Base-by-base conservation (phyloP, 1,140 invertebrate species). In the Telenomus remus region DNA sequence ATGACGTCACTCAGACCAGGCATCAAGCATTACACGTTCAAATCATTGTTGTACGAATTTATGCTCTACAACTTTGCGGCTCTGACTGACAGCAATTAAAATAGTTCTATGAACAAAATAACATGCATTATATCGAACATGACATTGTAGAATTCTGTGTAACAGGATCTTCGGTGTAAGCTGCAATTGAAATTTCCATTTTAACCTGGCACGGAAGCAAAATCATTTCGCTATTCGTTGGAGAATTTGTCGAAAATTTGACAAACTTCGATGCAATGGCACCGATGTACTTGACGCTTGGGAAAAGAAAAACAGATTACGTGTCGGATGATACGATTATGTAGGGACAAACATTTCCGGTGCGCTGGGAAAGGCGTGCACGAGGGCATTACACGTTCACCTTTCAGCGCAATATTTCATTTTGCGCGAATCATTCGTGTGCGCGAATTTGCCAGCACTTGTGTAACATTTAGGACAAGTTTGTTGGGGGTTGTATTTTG, bases 1-100 rank as follows among this genome's bases (percentile, higher is more conserved):
- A 42, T 64, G 46, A 69, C 64, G 37, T 63, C 57, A 66, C 59
- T 47, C 10, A 46, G 42, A 68, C 64, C 66, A 63, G 68, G 64
- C 51, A 61, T 16, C 15, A 37, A 34, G 9, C 33, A 19, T 64
- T 64, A 64, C 54, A 51, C 2, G 4, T 19, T 14, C 64, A 39
- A 75, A 66, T 63, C 47, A 61, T 59, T 42, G 53, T 48, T 63
- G 51, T 47, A 63, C 33, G 46, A 68, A 75, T 75, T 75, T 69
- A 13, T 19, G 4, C 33, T 33, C 16, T 50, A 8, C 9, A 63
- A 59, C 64, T 69, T 53, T 65, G 60, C 12, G 35, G 55, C 9
- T 73, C 55, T 64, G 43, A 69, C 54, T 63, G 64, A 74, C 71
- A 46, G 64, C 57, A 74, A 68, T 68, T 68, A 68, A 68, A 74